phyloP scores from a whole-genome alignment of 2,113 vertebrate genomes.

The Emydocephalus ijimae region DNA sequence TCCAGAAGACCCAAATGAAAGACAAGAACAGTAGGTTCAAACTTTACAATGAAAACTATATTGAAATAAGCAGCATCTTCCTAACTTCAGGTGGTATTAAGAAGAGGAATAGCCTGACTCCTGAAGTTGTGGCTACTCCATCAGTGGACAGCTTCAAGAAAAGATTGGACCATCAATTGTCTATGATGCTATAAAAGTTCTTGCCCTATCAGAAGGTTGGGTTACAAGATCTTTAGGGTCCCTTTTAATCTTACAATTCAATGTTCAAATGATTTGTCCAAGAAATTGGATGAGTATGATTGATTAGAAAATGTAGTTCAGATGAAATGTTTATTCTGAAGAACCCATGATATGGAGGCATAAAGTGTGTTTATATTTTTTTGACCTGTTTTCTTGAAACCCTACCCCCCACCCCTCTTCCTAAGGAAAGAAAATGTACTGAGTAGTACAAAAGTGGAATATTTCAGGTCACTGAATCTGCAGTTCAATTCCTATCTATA shows the following conservation, averaged over 20 bases:
- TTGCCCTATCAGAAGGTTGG: neutral
- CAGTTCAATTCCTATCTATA: neutral
- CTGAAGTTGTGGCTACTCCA: neutral
- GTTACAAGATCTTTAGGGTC: neutral
- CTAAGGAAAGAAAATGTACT: neutral
- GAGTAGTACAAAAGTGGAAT: neutral
- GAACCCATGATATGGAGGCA: too few species aligned
- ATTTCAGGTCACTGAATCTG: neutral
- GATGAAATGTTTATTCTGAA: neutral
- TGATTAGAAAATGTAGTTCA: neutral
- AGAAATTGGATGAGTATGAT: neutral
- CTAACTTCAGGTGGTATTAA: neutral
- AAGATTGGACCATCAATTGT: neutral
- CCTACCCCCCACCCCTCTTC: neutral
- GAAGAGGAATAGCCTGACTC: neutral
- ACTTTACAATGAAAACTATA: neutral
- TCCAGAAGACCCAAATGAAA: neutral
- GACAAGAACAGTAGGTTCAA: neutral
- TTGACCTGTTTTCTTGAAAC: neutral
- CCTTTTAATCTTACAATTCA: neutral
- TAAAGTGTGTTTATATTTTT: neutral
- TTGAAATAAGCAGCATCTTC: neutral
- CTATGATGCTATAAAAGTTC: neutral
- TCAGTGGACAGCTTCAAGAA: neutral
- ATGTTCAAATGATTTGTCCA: neutral